Evolutionary conservation across 2,888 invertebrate species (phyloP).

Genomic region (Himalopsyche japonica): DNA sequence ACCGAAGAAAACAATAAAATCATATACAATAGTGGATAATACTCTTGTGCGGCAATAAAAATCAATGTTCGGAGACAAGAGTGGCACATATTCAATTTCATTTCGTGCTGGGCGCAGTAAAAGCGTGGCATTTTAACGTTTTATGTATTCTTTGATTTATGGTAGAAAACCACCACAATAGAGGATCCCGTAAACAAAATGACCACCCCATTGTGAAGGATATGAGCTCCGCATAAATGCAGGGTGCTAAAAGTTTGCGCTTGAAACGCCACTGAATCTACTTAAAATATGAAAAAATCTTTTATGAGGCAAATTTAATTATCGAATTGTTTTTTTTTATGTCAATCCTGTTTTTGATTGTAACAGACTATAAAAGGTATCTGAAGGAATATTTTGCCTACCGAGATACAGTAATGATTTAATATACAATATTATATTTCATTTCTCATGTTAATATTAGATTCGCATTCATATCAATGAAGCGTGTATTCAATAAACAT

Average conservation of each 20-base stretch:
- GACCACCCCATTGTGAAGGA: background rate
- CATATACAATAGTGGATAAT: background rate
- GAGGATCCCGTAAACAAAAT: background rate
- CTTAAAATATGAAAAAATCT: too few relatives aligned
- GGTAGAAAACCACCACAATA: background rate
- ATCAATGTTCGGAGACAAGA: background rate
- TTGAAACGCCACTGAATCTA: background rate
- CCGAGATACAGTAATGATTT: too few relatives aligned
- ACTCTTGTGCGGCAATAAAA: background rate
- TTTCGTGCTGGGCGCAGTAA: background rate
- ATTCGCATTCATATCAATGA: too few relatives aligned
- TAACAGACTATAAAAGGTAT: too few relatives aligned
- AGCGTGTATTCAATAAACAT: too few relatives aligned
- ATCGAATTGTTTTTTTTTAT: too few relatives aligned
- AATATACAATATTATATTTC: too few relatives aligned
- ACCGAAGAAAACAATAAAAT: background rate
- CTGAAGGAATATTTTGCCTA: too few relatives aligned
- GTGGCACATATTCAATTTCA: background rate
- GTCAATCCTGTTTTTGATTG: too few relatives aligned
- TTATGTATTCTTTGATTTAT: slow-evolving; percentile 1
- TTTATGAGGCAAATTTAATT: too few relatives aligned
- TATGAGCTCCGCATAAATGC: background rate
- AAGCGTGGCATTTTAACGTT: background rate
- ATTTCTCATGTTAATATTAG: too few relatives aligned
- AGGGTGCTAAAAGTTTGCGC: background rate